phyloP scores from a whole-genome alignment of 2,113 vertebrate species.

The Tachuris rubrigastra region DNA sequence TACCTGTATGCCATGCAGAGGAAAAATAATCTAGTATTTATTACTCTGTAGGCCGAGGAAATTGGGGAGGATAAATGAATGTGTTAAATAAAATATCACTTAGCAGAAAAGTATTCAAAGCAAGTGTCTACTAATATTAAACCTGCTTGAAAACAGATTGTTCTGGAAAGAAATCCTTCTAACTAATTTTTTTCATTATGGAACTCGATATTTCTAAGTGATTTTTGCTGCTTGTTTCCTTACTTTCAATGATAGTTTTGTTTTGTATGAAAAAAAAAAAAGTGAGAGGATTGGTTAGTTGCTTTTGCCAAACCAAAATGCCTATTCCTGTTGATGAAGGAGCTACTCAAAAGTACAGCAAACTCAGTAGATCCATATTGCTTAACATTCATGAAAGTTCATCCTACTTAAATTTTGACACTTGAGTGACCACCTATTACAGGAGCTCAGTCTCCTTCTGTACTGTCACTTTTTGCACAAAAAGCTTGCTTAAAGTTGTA shows the following conservation, averaged over 20 bases:
- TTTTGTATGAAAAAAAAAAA: background rate
- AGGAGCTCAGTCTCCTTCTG: background rate
- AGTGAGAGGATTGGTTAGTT: accelerated
- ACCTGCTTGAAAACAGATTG: background rate
- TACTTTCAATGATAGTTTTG: background rate
- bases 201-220: background rate
- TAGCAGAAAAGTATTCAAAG: background rate
- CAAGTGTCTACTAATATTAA: background rate
- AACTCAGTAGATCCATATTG: background rate
- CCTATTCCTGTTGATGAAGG: background rate
- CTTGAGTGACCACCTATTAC: background rate
- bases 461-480: background rate
- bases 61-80: background rate
- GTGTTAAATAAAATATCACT: background rate
- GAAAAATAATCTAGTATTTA: background rate
- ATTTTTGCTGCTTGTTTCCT: background rate
- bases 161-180: background rate
- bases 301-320: background rate
- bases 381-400: background rate
- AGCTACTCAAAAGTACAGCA: background rate
- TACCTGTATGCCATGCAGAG: background rate
- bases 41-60: background rate
- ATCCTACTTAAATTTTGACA: background rate
- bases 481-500: background rate
- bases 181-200: background rate